Evolutionary conservation across 2,888 invertebrate species (phyloP), one percentile per base, ranked within the genome.

Genomic region (Caenorhabditis zanzibari): DNA sequence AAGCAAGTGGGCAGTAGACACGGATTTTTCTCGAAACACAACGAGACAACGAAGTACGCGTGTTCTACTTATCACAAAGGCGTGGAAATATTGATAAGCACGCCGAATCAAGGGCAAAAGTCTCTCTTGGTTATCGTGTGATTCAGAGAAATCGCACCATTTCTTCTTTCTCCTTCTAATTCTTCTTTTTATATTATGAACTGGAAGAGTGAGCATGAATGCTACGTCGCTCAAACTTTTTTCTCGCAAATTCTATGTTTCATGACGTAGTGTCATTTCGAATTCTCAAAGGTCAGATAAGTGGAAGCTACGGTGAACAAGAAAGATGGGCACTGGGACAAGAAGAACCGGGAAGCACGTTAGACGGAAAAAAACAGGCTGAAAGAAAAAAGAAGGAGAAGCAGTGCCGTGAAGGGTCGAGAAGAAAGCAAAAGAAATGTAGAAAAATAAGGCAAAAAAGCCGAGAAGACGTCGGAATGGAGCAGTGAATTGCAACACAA

Each of bases 71-170:
- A 81, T 81, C 81, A 5, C 12, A 47, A 35, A 69, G 44, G 68
- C 68, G 68, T 73, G 66, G 59, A 68, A 74, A 54, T 75, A 74
- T 41, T 71, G 74, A 74, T 66, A 68, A 54, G 66, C 54, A 32
- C 59, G 41, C 38, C 52, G 69, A 54, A 32, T 69, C 49, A 61
- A 56, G 63, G 59, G 68, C 54, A 47, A 71, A 71, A 71, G 63
- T 74, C 63, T 81, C 22, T 32, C 56, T 32, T 10, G 64, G 32
- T 68, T 75, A 81, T 81, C 81, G 69, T 81, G 74, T 58, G 81
- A 81, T 81, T 81, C 74, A 74, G 44, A 69, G 74, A 81, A 81
- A 81, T 81, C 81, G 81, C 74, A 81, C 81, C 81, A 81, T 75
- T 56, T 63, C 12, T 69, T 44, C n/a, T 38, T 26, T 35, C n/a